Percentiles rank a stretch among this genome's conserved stretches.
Conservation (phyloP, 2,797 vertebrate species). For the Siniperca obscura region DNA sequence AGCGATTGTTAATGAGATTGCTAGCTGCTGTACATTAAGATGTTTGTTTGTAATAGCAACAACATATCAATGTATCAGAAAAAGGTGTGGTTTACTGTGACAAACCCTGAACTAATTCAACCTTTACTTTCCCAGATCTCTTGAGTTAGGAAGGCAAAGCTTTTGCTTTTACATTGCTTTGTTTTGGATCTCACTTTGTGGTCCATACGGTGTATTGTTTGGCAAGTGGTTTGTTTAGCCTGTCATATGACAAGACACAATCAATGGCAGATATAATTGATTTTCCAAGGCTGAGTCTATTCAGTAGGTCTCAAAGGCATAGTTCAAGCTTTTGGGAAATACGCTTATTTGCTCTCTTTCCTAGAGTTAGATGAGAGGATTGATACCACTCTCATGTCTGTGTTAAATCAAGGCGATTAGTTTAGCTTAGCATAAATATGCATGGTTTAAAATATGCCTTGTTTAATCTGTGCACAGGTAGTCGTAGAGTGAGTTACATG, state of each 20-base stretch:
- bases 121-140: background rate
- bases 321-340: background rate
- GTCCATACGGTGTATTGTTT: background rate
- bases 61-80: background rate
- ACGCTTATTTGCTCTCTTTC: background rate
- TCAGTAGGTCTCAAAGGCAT: background rate
- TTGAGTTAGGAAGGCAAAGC: background rate
- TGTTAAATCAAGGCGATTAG: background rate
- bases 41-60: constrained; percentile 5
- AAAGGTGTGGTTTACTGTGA: background rate
- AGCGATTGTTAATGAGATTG: background rate
- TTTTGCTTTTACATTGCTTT: background rate
- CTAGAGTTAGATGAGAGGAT: background rate
- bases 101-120: background rate
- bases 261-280: background rate
- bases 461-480: background rate
- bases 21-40: background rate
- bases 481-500: background rate
- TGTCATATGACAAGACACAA: background rate
- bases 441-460: background rate
- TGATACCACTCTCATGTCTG: background rate
- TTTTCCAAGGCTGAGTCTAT: background rate
- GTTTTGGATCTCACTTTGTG: background rate
- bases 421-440: background rate
- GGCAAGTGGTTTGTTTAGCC: background rate